phyloP scores from a whole-genome alignment of 2,113 vertebrate species.

The Aegithalos caudatus region DNA sequence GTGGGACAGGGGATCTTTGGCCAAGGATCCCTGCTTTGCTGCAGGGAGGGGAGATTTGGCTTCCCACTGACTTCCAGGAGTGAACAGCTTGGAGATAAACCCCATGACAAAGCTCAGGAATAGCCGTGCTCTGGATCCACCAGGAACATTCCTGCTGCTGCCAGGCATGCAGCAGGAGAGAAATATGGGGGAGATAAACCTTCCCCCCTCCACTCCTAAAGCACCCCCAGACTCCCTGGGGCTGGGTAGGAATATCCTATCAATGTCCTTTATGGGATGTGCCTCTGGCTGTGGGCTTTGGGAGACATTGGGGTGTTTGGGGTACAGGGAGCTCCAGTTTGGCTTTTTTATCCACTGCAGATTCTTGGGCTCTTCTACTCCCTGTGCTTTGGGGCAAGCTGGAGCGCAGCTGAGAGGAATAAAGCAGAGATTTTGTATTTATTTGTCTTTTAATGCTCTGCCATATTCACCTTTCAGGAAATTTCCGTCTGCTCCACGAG shows the following conservation, averaged over 20 bases:
- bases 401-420: not conserved
- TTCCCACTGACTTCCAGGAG: not conserved
- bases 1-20: not conserved
- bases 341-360: not conserved
- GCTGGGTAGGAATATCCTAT: not conserved
- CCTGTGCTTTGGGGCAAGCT: not conserved
- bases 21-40: not conserved
- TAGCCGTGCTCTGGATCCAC: not conserved
- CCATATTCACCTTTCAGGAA: slow-evolving; percentile 59
- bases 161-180: not conserved
- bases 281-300: not conserved
- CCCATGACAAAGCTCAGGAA: rapidly evolving
- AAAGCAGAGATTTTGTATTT: slow-evolving; percentile 13
- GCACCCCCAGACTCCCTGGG: not conserved
- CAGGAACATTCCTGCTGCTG: not conserved
- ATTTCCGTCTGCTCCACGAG: slow-evolving; percentile 34
- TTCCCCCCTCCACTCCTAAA: not conserved
- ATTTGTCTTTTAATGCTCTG: slow-evolving; percentile 47
- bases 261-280: not conserved
- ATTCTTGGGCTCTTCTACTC: not conserved
- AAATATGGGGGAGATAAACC: not conserved
- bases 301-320: not conserved
- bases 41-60: not conserved
- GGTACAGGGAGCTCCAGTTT: not conserved
- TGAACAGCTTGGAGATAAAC: not conserved